Evolutionary conservation across 2,113 vertebrate genomes (phyloP).

Genomic region (Bubalus kerabau): DNA sequence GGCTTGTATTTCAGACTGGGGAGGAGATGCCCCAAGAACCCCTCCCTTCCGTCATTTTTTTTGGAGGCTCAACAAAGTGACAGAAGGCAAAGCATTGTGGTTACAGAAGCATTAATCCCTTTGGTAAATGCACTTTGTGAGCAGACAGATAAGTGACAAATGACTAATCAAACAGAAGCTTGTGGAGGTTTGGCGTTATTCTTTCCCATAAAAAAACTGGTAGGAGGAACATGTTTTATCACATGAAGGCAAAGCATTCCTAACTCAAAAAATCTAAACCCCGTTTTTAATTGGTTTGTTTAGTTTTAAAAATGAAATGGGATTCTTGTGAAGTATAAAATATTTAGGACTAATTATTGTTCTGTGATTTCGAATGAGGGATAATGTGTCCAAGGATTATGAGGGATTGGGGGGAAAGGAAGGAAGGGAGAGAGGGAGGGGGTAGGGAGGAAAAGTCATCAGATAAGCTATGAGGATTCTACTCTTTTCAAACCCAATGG

Average conservation of each 20-base stretch:
- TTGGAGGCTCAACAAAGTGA: not conserved
- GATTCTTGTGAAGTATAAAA: not conserved
- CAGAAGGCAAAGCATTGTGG: not conserved
- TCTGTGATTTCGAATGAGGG: not conserved
- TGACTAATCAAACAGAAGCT: not conserved
- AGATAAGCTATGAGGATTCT: not conserved
- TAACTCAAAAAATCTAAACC: not conserved
- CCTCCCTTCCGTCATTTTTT: not conserved
- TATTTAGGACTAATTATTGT: not conserved
- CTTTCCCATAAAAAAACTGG: not conserved
- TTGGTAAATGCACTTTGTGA: not conserved
- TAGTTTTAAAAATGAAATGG: not conserved
- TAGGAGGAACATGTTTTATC: not conserved
- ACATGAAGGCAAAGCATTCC: not conserved
- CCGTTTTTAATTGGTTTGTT: not conserved
- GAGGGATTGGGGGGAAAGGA: not conserved
- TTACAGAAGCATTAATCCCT: not conserved
- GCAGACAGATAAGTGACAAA: not conserved
- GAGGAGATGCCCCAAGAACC: not conserved
- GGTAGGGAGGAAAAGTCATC: not conserved
- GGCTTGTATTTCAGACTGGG: not conserved
- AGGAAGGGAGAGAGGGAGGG: not conserved
- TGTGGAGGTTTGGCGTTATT: not conserved
- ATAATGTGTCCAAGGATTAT: not conserved
- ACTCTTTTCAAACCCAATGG: not conserved